Base-by-base conservation (phyloP, 35 echinoderm and acorn worm genomes). In the Heliocidaris erythrogramma region DNA sequence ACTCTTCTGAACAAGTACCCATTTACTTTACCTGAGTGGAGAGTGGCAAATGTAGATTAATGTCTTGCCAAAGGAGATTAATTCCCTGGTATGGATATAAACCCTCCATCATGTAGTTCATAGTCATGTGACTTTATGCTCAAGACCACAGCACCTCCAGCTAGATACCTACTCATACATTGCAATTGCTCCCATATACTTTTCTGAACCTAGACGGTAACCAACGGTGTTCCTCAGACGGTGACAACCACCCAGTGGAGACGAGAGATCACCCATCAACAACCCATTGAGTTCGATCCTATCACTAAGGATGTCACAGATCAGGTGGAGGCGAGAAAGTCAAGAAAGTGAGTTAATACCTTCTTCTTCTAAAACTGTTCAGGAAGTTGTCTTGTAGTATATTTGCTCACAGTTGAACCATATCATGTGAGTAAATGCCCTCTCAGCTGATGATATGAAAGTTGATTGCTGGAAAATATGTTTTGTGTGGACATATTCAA, bases 201-300 rank as follows among this genome's bases (percentile, higher is more conserved):
- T 21, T 78, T 78, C 65, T 27, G 27, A 78, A 21, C 21, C 4
- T 24, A 78, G 65, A 78, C 47, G 87, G 87, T 89, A 48, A 32
- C 30, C 87, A 89, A 32, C 13, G 31, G 31, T 30, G 85, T 30
- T 13, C 35, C 31, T 60, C 52, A 85, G 32, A 94, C 49, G 10
- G 61, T 61, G 2, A 78, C 65, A 21, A 85, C 65, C 14, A 88
- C 78, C 16, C 78, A 94, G 49, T 94, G 91, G 91, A 92, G 91
- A 48, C n/a, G 49, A 11, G 91, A 92, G 50, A 30, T 49, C 50
- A 59, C 29, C 49, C 47, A 59, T 59, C 91, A 92, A 59, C 87
- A 92, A 27, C 91, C 91, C 10, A 48, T 92, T 21, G 91, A 92
- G 47, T 30, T 92, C 30, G 30, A 1, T 4, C 91, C 91, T 11